phyloP scores from a whole-genome alignment of 2,797 vertebrate species.

The Xiphorhynchus erythropygius region DNA sequence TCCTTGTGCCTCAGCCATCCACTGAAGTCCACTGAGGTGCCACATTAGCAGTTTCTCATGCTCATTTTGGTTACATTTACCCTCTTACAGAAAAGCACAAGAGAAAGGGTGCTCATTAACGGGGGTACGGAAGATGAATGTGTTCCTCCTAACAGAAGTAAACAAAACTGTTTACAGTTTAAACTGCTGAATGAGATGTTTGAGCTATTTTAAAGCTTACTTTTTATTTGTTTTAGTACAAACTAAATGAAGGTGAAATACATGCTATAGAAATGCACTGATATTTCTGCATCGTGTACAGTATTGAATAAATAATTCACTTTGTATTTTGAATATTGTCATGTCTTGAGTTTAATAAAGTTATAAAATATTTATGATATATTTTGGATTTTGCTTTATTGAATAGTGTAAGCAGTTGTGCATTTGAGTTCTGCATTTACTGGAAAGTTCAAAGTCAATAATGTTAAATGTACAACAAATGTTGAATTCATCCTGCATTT shows the following conservation, averaged over 20 bases:
- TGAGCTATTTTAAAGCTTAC: slow-evolving; percentile 87
- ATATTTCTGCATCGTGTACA: slow-evolving; percentile 91
- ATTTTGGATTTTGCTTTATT: slow-evolving; percentile 59
- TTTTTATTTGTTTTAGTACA: slow-evolving; percentile 85
- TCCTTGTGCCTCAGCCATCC: slow-evolving; percentile 15
- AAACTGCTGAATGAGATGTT: slow-evolving; percentile 81
- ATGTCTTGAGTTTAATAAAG: slow-evolving; percentile 91
- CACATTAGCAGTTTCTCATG: neutral
- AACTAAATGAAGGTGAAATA: slow-evolving; percentile 93
- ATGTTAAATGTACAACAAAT: neutral
- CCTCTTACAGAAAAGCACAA: slow-evolving; percentile 36
- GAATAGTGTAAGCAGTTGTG: neutral
- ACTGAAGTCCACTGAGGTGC: neutral
- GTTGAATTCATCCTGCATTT: neutral
- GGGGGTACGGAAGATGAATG: slow-evolving; percentile 19
- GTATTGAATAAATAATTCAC: slow-evolving; percentile 92
- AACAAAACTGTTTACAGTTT: slow-evolving; percentile 89
- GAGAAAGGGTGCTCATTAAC: slow-evolving; percentile 61
- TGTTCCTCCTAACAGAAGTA: slow-evolving; percentile 58
- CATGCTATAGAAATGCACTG: slow-evolving; percentile 93
- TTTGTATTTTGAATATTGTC: slow-evolving; percentile 87
- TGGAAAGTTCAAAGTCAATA: neutral
- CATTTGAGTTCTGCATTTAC: neutral
- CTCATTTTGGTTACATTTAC: slow-evolving; percentile 23
- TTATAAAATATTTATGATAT: slow-evolving; percentile 90